A percentile compares a stretch with the other conserved stretches of the same genome.
These are phyloP conservation scores for Parnassius mnemosyne DNA, from an alignment of 2,888 invertebrate species.

Conservation along the genomic window DNA sequence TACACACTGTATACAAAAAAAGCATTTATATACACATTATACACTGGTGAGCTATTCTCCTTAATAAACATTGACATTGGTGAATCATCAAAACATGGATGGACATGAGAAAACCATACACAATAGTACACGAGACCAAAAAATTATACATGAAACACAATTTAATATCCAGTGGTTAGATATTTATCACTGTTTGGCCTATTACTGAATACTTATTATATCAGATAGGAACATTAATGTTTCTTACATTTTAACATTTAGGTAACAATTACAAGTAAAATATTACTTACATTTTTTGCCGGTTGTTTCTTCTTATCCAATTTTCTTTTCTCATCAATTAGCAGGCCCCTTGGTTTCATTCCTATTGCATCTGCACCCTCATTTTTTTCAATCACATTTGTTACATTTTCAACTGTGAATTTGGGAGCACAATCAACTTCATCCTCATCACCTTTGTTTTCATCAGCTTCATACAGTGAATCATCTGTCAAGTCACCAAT, in stretches of 20 bases:
- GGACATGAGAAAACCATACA: too few relatives aligned
- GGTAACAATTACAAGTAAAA: neutral
- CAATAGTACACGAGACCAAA: too few relatives aligned
- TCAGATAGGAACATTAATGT: too few relatives aligned
- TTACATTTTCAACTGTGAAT: slow-evolving; percentile 29
- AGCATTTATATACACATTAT: too few relatives aligned
- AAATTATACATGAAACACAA: too few relatives aligned
- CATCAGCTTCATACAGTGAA: slow-evolving; percentile 49
- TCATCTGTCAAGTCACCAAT: slow-evolving; percentile 64
- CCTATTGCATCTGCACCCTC: slow-evolving; percentile 17
- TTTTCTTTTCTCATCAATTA: slow-evolving; percentile 53
- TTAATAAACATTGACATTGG: too few relatives aligned
- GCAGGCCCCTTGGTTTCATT: slow-evolving; percentile 42
- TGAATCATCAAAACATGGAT: too few relatives aligned
- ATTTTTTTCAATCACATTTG: slow-evolving; percentile 20
- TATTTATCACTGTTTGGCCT: too few relatives aligned
- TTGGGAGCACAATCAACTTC: slow-evolving; percentile 58
- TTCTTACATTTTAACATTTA: neutral
- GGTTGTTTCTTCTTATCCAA: slow-evolving; percentile 45
- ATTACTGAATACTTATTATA: too few relatives aligned
- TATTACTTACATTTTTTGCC: slow-evolving; percentile 55
- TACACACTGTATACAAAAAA: too few relatives aligned
- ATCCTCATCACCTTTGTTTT: slow-evolving; percentile 37
- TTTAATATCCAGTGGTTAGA: too few relatives aligned
- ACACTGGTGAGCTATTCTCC: too few relatives aligned